Percentiles rank a stretch among this genome's conserved stretches.
These are phyloP conservation scores for Sacculina carcini DNA, from an alignment of 2,888 invertebrate genomes.

Conservation along the genomic window DNA sequence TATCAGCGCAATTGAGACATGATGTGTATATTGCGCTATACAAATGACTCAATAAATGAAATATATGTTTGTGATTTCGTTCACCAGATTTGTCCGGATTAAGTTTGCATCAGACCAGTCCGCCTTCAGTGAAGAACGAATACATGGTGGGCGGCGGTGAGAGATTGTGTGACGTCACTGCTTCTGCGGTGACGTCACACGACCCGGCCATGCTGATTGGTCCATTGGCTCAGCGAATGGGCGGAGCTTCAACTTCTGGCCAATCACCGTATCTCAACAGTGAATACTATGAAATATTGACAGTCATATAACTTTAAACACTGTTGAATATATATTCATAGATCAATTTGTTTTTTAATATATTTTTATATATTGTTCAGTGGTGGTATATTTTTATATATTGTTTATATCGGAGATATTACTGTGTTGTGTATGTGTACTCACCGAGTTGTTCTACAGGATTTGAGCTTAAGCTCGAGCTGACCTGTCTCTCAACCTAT, in stretches of 20 bases:
- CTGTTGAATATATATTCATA: not conserved
- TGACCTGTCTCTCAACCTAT: too few species aligned
- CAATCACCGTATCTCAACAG: too few species aligned
- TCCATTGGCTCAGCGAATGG: too few species aligned
- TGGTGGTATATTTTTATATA: not conserved
- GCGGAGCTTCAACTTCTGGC: too few species aligned
- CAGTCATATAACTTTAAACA: not conserved
- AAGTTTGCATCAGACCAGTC: conserved; percentile 47
- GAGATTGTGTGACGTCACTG: too few species aligned
- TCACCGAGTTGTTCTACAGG: too few species aligned
- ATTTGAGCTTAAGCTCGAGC: too few species aligned
- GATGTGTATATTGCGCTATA: too few species aligned
- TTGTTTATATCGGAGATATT: not conserved
- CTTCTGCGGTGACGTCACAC: conserved; percentile 16
- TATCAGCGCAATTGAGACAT: too few species aligned
- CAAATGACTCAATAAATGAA: too few species aligned
- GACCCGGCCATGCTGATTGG: conserved; percentile 10
- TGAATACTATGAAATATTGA: not conserved
- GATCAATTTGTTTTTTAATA: not conserved
- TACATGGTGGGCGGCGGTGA: conserved; percentile 40
- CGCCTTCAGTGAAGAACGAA: conserved; percentile 66
- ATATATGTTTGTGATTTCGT: too few species aligned
- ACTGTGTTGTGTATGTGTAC: not conserved
- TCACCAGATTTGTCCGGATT: conserved; percentile 59
- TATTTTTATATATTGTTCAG: not conserved